A percentile compares a stretch with the other conserved stretches of the same genome.
These are phyloP conservation scores for Catalaphyllia jardinei DNA, from an alignment of 64 coral and sea anemone genomes.

Conservation along the genomic window DNA sequence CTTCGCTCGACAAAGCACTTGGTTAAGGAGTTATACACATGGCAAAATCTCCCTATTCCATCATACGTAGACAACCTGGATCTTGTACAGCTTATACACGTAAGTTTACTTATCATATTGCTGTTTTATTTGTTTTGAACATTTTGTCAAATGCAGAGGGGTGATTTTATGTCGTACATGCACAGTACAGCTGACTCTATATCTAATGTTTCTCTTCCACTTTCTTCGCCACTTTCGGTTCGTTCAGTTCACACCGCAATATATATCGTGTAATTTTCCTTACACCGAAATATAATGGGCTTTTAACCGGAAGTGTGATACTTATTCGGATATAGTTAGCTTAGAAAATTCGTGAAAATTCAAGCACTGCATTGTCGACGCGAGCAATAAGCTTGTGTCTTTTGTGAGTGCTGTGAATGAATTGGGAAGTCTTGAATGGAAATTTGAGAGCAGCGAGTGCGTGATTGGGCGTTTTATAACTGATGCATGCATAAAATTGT, in stretches of 20 bases:
- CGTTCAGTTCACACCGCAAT: background rate
- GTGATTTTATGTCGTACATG: background rate
- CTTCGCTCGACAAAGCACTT: constrained; percentile 82
- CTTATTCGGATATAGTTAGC: too few relatives aligned
- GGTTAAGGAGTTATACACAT: constrained; percentile 72
- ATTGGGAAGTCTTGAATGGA: background rate
- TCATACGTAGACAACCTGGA: constrained; percentile 47
- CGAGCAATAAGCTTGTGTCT: too few relatives aligned
- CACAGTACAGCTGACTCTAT: background rate
- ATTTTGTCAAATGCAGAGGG: background rate
- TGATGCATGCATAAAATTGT: background rate
- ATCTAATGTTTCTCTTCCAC: background rate
- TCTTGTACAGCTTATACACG: constrained; percentile 62
- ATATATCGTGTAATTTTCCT: constrained; percentile 2
- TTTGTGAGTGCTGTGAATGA: background rate
- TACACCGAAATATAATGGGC: background rate
- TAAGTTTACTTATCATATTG: background rate
- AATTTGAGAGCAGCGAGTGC: background rate
- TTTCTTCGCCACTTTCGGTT: background rate
- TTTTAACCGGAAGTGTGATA: constrained; percentile 17
- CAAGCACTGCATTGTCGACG: too few relatives aligned
- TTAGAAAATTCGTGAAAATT: too few relatives aligned
- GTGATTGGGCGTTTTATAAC: background rate
- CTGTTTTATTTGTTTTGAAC: background rate
- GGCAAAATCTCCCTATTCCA: constrained; percentile 57